Evolutionary conservation across 2,113 vertebrate genomes (phyloP), one percentile per base, ranked within the genome.

Genomic region (Labeo catla): DNA sequence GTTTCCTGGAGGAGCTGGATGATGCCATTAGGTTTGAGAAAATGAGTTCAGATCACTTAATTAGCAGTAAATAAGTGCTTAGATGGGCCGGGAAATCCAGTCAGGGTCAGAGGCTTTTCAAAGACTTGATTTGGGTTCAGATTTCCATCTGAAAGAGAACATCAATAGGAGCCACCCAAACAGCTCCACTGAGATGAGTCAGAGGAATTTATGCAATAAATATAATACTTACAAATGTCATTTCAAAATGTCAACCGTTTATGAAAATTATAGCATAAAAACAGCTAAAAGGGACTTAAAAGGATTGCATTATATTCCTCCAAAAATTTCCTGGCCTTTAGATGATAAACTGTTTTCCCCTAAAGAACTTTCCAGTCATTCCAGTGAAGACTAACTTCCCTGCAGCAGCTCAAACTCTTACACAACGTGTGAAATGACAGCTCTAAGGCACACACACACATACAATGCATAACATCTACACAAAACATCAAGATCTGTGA

Each of bases 21-120:
- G 70, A 47, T 78, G 21, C 88, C 65, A 87, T 89, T 89, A 89
- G 74, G 66, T 61, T 21, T 13, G 73, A 79, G 72, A 82, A 70
- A 85, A 68, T 49, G 78, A 79, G 76, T 74, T 87, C 76, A 65
- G 74, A 76, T 72, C 45, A 70, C 49, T 79, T 89, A 87, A 89
- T 89, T 83, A 85, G 73, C 74, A 34, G 80, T 89, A 89, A 89
- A 86, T 87, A 49, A 78, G 76, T 81, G 80, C 83, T 68, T 66
- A 43, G 47, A 36, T 68, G 36, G 80, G 36, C 78, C 52, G 36
- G 88, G 83, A 89, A 85, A 54, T 87, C 76, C 78, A 47, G 70
- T 66, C 36, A 65, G 66, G 66, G 84, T 68, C 82, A 57, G 13
- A 59, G 50, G 68, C 49, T 45, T 54, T 73, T 50, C 11, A 45